phyloP scores from a whole-genome alignment of 2,113 vertebrate species.

The Irena cyanogastra region DNA sequence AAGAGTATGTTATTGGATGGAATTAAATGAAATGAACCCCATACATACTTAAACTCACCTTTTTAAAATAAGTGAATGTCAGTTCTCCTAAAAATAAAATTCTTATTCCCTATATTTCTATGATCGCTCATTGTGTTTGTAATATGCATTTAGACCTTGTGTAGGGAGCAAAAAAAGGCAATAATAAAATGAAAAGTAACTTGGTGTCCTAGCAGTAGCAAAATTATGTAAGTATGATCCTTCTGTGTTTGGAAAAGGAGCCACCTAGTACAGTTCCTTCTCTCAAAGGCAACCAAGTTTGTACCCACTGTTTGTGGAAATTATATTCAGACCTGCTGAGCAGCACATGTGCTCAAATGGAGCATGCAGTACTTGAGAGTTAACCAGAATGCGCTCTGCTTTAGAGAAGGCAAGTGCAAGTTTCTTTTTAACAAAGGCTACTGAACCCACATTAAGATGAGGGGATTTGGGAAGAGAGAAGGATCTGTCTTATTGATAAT shows the following conservation, averaged over 20 bases:
- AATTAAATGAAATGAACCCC: not conserved
- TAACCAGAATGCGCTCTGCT: not conserved
- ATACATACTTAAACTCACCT: not conserved
- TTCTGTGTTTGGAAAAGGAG: not conserved
- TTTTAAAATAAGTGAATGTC: not conserved
- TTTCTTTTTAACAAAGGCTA: not conserved
- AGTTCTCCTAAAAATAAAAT: not conserved
- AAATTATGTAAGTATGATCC: not conserved
- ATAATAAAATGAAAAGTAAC: not conserved
- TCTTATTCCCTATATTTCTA: not conserved
- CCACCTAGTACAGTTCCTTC: not conserved
- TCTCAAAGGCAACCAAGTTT: not conserved
- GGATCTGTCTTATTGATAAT: not conserved
- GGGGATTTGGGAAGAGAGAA: not conserved
- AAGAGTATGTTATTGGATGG: not conserved
- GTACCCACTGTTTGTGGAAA: not conserved
- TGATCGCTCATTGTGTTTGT: not conserved
- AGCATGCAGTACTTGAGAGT: not conserved
- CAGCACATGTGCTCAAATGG: not conserved
- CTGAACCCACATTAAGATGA: not conserved
- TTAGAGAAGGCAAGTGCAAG: not conserved
- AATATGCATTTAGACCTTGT: not conserved
- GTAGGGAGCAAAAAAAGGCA: not conserved
- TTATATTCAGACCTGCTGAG: not conserved
- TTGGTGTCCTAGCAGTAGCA: not conserved